These are phyloP conservation scores for Morpho deidamia DNA, from an alignment of 2,888 invertebrate species.

Conservation along the genomic window DNA sequence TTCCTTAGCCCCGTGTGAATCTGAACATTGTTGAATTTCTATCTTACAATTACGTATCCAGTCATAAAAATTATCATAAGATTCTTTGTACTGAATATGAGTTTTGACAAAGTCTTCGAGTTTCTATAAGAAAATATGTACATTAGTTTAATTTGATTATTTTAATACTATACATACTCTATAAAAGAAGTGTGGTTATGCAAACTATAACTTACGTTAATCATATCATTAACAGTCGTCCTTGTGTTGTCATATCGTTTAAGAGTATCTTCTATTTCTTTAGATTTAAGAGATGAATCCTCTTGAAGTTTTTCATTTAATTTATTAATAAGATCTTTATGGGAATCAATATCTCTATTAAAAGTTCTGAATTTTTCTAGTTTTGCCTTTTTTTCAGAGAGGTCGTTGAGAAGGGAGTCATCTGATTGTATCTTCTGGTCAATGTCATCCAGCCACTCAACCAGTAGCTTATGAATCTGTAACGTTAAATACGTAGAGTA, in stretches of 20 bases:
- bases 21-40: constrained; percentile 90
- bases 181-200: too few relatives aligned
- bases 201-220: constrained; percentile 67
- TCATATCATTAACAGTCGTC: constrained; percentile 81
- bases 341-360: constrained; percentile 88
- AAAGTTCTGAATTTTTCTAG: constrained; percentile 92
- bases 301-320: constrained; percentile 85
- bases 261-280: constrained; percentile 84
- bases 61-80: constrained; percentile 89
- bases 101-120: constrained; percentile 90
- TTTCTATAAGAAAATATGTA: constrained; percentile 60
- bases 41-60: constrained; percentile 89
- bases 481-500: not conserved
- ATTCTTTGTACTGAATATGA: constrained; percentile 92
- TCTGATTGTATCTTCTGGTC: constrained; percentile 89
- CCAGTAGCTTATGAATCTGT: constrained; percentile 84
- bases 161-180: too few relatives aligned
- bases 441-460: constrained; percentile 93
- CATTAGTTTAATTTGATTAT: not conserved
- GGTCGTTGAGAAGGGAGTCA: constrained; percentile 86
- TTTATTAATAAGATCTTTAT: constrained; percentile 87
- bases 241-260: constrained; percentile 84
- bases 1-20: constrained; percentile 92
- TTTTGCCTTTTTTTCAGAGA: constrained; percentile 93
- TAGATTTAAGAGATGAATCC: constrained; percentile 81